Percentiles rank a stretch among this genome's conserved stretches.
phyloP scores from a whole-genome alignment of 2,113 vertebrate species.

The Lota lota region DNA sequence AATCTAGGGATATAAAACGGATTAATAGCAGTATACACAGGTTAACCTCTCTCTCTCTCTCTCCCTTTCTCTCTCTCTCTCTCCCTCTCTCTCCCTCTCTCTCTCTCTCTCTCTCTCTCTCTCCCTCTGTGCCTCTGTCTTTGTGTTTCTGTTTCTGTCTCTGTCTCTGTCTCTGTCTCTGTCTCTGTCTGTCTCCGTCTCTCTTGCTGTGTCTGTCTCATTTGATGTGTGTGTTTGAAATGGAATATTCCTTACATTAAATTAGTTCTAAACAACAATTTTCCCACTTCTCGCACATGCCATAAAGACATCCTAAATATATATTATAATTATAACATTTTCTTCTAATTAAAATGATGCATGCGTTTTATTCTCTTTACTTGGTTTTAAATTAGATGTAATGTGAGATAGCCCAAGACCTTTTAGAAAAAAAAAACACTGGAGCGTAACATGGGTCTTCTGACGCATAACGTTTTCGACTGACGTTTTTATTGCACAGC shows the following conservation, averaged over 20 bases:
- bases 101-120: not conserved
- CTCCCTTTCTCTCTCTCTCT: not conserved
- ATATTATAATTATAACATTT: not conserved
- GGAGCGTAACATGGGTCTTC: no score
- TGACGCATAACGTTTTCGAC: constrained; percentile 19
- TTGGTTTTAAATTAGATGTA: not conserved
- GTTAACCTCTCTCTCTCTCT: not conserved
- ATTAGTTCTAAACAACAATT: not conserved
- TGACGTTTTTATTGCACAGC: constrained; percentile 45
- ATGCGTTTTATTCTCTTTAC: not conserved
- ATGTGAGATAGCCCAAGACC: not conserved
- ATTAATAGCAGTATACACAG: not conserved
- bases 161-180: not conserved
- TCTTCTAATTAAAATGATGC: not conserved
- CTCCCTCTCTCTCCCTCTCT: not conserved
- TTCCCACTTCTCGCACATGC: not conserved
- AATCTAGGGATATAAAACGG: constrained; percentile 15
- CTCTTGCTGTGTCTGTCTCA: not conserved
- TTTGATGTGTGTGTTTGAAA: not conserved
- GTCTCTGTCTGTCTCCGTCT: not conserved
- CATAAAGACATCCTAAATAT: not conserved
- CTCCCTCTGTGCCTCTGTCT: not conserved
- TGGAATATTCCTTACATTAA: not conserved
- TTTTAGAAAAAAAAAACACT: no score
- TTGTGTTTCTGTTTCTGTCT: not conserved